Evolutionary conservation across 2,113 vertebrate genomes (phyloP).

Genomic region (Pygathrix nemaeus): DNA sequence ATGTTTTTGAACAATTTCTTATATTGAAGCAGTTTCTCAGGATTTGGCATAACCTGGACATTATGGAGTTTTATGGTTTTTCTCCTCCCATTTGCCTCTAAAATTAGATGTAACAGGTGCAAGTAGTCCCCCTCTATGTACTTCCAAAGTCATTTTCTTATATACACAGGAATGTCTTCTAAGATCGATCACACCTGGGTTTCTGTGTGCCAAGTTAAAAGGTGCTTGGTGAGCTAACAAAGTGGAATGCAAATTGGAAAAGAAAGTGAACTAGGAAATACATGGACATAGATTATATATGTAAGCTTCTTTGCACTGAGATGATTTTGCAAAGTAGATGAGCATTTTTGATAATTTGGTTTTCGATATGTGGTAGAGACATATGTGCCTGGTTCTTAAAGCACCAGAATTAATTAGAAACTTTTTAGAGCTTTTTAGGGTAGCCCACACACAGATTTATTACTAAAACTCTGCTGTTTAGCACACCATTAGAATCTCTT

Average conservation of each 20-base stretch:
- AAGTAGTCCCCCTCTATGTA: not conserved
- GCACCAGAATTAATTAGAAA: constrained; percentile 4
- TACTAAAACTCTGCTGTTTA: not conserved
- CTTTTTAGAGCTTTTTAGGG: not conserved
- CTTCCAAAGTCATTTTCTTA: not conserved
- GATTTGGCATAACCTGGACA: not conserved
- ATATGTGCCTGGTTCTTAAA: not conserved
- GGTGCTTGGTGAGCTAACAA: not conserved
- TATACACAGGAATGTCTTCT: not conserved
- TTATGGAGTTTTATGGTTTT: not conserved
- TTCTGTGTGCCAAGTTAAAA: not conserved
- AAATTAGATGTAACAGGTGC: constrained; percentile 1
- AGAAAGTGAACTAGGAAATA: constrained; percentile 33
- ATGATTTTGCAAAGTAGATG: not conserved
- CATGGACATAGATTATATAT: not conserved
- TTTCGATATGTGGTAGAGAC: not conserved
- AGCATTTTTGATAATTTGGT: not conserved
- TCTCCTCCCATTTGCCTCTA: not conserved
- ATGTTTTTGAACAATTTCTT: not conserved
- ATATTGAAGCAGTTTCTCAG: not conserved
- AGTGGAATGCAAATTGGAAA: constrained; percentile 7
- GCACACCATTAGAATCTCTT: not conserved
- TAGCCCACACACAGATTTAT: not conserved
- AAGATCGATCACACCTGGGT: not conserved
- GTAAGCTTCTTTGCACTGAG: not conserved